Evolutionary conservation across 1,140 invertebrate species (phyloP).

Genomic region (Octopus bimaculoides): DNA sequence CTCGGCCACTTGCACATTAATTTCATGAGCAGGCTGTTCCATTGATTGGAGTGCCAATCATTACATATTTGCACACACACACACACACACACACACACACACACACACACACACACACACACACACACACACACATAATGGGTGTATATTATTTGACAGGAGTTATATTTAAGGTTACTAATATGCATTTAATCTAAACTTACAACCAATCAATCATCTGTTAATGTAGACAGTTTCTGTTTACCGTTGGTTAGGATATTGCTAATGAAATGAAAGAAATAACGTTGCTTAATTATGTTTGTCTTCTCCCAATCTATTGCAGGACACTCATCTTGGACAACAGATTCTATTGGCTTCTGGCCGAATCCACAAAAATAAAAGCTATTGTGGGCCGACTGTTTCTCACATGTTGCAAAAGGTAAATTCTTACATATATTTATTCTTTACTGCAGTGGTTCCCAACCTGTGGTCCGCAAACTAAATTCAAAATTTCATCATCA

Average conservation of each 20-base stretch:
- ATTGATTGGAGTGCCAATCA: too few relatives aligned
- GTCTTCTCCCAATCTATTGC: conserved; percentile 13
- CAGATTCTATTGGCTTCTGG: conserved; percentile 37
- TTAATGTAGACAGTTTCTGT: too few relatives aligned
- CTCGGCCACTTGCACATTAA: too few relatives aligned
- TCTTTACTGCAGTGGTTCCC: background rate
- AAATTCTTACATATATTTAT: conserved; percentile 7
- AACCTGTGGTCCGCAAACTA: background rate
- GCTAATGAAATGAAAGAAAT: too few relatives aligned
- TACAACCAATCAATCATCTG: too few relatives aligned
- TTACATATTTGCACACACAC: conserved; percentile 14
- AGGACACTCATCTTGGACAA: conserved; percentile 46
- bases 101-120: background rate
- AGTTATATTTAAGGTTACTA: too few relatives aligned
- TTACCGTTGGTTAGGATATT: too few relatives aligned
- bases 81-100: conserved; percentile 20
- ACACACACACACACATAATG: too few relatives aligned
- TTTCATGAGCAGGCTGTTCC: too few relatives aligned
- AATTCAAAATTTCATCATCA: background rate
- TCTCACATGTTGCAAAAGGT: conserved; percentile 41
- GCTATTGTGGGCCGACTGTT: conserved; percentile 26
- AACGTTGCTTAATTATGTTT: too few relatives aligned
- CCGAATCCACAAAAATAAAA: conserved; percentile 20
- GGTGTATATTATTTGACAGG: too few relatives aligned
- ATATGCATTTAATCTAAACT: too few relatives aligned